Conservation (phyloP, 2,888 invertebrate species). For the Diarsia rubi region DNA sequence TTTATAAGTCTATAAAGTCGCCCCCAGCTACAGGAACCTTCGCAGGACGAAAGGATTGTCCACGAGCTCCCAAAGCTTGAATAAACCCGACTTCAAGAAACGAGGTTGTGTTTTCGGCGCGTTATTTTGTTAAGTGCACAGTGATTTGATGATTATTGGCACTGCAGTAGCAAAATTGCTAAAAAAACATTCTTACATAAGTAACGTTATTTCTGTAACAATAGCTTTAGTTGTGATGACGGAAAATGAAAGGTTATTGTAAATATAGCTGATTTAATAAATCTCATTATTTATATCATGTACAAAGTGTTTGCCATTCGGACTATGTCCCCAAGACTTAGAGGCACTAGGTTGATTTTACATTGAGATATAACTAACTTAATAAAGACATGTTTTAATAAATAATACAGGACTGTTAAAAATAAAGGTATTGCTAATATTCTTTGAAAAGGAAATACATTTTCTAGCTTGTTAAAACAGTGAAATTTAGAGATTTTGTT, state of each 20-base stretch:
- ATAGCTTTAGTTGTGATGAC: constrained; percentile 29
- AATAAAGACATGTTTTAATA: background rate
- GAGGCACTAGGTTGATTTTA: constrained; percentile 2
- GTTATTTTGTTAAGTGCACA: constrained; percentile 14
- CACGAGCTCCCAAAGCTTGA: background rate
- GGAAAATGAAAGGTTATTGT: constrained; percentile 29
- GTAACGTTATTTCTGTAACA: constrained; percentile 26
- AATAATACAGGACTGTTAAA: background rate
- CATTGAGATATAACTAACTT: constrained; percentile 33
- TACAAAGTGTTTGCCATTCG: constrained; percentile 71
- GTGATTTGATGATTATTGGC: constrained; percentile 11
- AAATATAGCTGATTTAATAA: constrained; percentile 53
- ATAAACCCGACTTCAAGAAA: background rate
- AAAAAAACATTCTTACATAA: constrained; percentile 9
- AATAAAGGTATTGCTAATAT: background rate
- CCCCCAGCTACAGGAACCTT: constrained; percentile 14
- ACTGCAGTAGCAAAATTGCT: constrained; percentile 3
- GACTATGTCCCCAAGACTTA: constrained; percentile 26
- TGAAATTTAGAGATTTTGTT: background rate
- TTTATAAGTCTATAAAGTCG: constrained; percentile 13
- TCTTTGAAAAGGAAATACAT: constrained; percentile 1
- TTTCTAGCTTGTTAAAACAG: background rate
- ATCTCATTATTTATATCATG: constrained; percentile 63
- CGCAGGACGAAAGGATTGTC: constrained; percentile 21
- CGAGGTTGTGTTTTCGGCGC: constrained; percentile 14